phyloP scores from a whole-genome alignment of 2,797 vertebrate species.

The Selene dorsalis region DNA sequence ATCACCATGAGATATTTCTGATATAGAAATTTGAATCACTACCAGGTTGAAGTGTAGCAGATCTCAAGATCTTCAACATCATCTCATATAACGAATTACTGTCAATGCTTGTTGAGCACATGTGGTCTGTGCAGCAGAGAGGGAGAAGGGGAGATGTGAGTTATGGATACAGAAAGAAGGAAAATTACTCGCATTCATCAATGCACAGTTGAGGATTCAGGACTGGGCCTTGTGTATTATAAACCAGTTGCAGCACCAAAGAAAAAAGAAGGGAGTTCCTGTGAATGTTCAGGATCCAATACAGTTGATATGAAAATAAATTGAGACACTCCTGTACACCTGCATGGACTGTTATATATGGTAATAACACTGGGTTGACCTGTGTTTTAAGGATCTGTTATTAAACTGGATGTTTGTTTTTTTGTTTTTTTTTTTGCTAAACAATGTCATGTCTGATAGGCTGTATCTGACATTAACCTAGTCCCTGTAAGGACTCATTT shows the following conservation, averaged over 20 bases:
- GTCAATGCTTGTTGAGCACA: slow-evolving; percentile 48
- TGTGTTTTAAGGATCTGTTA: slow-evolving; percentile 62
- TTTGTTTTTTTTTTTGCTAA: background rate
- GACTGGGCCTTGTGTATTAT: slow-evolving; percentile 52
- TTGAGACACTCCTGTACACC: slow-evolving; percentile 40
- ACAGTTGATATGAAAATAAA: slow-evolving; percentile 30
- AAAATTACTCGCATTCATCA: slow-evolving; percentile 39
- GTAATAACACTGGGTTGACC: slow-evolving; percentile 63
- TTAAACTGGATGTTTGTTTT: slow-evolving; percentile 54
- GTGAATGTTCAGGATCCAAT: slow-evolving; percentile 35
- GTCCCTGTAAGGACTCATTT: slow-evolving; percentile 24
- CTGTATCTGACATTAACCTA: slow-evolving; percentile 38
- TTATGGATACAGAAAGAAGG: slow-evolving; percentile 33
- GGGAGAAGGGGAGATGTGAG: slow-evolving; percentile 43
- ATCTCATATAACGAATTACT: slow-evolving; percentile 34
- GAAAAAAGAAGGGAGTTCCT: slow-evolving; percentile 55
- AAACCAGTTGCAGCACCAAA: slow-evolving; percentile 70
- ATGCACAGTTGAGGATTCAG: slow-evolving; percentile 53
- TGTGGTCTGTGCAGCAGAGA: slow-evolving; percentile 66
- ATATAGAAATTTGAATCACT: slow-evolving; percentile 49
- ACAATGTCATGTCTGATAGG: slow-evolving; percentile 46
- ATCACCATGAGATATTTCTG: slow-evolving; percentile 52
- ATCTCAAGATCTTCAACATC: slow-evolving; percentile 18
- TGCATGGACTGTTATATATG: slow-evolving; percentile 48
- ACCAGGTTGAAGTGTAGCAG: slow-evolving; percentile 57